phyloP scores from a whole-genome alignment of 2,888 invertebrate genomes.

The Luffia ferchaultella region DNA sequence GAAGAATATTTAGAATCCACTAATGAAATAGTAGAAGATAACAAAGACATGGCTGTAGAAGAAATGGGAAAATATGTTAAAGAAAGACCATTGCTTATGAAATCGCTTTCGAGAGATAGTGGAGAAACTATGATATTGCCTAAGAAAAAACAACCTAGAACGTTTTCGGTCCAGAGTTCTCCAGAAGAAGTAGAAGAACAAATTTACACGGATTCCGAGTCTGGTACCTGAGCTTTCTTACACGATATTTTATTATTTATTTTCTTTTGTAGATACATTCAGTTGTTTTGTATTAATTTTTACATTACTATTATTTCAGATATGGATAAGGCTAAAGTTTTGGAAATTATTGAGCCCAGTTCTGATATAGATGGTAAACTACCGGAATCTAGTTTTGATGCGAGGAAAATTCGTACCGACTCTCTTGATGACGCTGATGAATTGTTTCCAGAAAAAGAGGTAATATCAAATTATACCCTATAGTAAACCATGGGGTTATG shows the following conservation, averaged over 20 bases:
- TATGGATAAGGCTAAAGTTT: conserved; percentile 60
- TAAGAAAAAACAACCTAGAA: conserved; percentile 53
- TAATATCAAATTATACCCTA: conserved; percentile 18
- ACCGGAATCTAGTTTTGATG: conserved; percentile 46
- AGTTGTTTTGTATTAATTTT: background rate
- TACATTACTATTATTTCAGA: conserved; percentile 28
- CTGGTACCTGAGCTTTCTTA: conserved; percentile 30
- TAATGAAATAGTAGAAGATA: conserved; percentile 30
- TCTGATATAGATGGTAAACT: conserved; percentile 48
- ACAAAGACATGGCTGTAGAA: conserved; percentile 34
- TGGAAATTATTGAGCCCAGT: conserved; percentile 59
- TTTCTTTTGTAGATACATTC: background rate
- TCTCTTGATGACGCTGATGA: conserved; percentile 62
- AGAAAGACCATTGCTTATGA: conserved; percentile 48
- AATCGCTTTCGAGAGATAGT: conserved; percentile 55
- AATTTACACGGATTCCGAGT: conserved; percentile 62
- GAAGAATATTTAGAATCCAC: conserved; percentile 40
- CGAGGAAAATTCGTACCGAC: conserved; percentile 53
- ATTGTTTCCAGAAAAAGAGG: conserved; percentile 57
- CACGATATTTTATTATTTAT: background rate
- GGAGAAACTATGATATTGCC: conserved; percentile 56
- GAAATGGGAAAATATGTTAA: conserved; percentile 36
- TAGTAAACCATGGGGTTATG: too few relatives aligned
- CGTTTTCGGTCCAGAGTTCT: conserved; percentile 61
- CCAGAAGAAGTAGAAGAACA: conserved; percentile 63